Evolutionary conservation across 2,888 invertebrate species (phyloP).

Genomic region (Desoria tigrina): DNA sequence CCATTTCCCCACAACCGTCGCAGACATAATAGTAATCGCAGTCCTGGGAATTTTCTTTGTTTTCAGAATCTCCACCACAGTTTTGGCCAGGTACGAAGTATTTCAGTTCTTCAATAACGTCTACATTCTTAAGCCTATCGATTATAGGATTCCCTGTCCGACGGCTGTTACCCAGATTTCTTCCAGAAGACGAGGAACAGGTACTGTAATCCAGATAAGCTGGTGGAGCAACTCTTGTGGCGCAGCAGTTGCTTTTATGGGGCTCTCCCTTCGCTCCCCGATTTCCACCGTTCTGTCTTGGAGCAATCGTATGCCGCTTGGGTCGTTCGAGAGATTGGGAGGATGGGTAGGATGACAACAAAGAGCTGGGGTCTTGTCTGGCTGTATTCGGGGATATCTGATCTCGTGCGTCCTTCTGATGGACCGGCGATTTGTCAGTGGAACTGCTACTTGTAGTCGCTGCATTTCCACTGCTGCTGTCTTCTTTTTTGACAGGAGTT

Average conservation of each 20-base stretch:
- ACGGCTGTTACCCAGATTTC: conserved; percentile 12
- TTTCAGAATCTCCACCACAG: conserved; percentile 18
- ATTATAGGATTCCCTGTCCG: conserved; percentile 28
- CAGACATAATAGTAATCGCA: conserved; percentile 37
- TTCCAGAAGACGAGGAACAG: conserved; percentile 2
- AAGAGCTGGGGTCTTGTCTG: no score
- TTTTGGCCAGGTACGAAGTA: conserved; percentile 39
- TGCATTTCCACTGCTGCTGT: no score
- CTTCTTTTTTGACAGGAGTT: no score
- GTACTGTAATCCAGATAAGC: conserved; percentile 36
- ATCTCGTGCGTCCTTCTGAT: no score
- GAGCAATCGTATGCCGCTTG: no score
- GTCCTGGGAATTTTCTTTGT: not conserved
- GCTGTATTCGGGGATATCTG: no score
- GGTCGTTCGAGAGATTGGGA: no score
- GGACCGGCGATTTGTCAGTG: no score
- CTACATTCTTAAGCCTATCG: conserved; percentile 48
- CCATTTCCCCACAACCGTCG: conserved; percentile 44
- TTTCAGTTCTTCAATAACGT: conserved; percentile 48
- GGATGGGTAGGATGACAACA: no score
- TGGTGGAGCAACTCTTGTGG: conserved; percentile 28
- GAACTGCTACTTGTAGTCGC: no score
- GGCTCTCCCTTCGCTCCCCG: not conserved
- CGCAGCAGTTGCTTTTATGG: conserved; percentile 7
- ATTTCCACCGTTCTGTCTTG: no score